Evolutionary conservation across 2,888 invertebrate genomes (phyloP).

Genomic region (Nowickia ferox): DNA sequence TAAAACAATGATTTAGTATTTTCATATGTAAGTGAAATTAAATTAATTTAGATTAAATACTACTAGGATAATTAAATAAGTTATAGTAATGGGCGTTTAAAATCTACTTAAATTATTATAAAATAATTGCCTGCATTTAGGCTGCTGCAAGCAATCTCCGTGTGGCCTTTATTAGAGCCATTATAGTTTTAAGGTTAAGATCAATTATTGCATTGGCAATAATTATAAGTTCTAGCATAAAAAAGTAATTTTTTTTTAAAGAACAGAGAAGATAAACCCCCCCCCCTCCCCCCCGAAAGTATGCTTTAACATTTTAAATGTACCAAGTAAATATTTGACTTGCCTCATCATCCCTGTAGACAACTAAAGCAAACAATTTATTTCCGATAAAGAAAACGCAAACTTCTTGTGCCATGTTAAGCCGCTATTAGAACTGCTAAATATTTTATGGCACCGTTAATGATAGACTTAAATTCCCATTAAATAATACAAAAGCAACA

Average conservation of each 20-base stretch:
- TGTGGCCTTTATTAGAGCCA: neutral
- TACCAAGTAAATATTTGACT: neutral
- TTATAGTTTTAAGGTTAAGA: neutral
- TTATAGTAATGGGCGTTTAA: too few species aligned
- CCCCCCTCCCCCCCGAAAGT: constrained; percentile 41
- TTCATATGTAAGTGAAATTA: too few species aligned
- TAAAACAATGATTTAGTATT: neutral
- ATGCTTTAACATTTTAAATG: constrained; percentile 53
- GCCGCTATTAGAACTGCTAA: constrained; percentile 59
- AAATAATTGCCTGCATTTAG: constrained; percentile 38
- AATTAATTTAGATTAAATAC: too few species aligned
- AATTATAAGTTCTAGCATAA: neutral
- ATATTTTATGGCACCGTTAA: constrained; percentile 63
- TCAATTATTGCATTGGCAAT: neutral
- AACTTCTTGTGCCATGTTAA: constrained; percentile 6
- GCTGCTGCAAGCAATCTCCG: neutral
- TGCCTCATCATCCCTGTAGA: neutral
- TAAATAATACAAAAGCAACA: constrained; percentile 51
- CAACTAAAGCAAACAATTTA: constrained; percentile 13
- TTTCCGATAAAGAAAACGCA: neutral
- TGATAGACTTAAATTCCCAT: constrained; percentile 56
- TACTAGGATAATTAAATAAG: too few species aligned
- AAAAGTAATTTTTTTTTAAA: neutral
- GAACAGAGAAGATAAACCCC: neutral
- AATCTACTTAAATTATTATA: too few species aligned